Conservation (phyloP, 2,888 invertebrate species). For the Hipparchia semele region DNA sequence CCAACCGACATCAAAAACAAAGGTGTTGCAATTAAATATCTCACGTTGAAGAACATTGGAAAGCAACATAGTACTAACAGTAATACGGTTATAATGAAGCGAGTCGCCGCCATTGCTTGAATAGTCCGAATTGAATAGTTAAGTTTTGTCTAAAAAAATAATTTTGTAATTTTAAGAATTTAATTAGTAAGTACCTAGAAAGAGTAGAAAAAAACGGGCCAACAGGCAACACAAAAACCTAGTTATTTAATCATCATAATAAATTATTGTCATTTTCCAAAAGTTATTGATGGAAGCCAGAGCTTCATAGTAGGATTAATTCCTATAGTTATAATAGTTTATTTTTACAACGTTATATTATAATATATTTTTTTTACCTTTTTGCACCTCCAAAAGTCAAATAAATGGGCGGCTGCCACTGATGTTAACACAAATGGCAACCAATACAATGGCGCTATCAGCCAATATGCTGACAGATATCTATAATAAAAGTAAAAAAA, state of each 20-base stretch:
- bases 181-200: too few species aligned
- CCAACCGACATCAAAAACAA: slow-evolving; percentile 52
- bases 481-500: slow-evolving; percentile 43
- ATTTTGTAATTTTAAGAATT: too few species aligned
- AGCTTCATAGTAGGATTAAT: too few species aligned
- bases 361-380: slow-evolving; percentile 47
- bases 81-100: slow-evolving; percentile 44
- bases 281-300: too few species aligned
- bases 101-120: slow-evolving; percentile 61
- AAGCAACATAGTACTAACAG: slow-evolving; percentile 47
- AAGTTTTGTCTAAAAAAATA: slow-evolving; percentile 55
- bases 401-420: slow-evolving; percentile 50
- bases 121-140: slow-evolving; percentile 60
- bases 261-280: too few species aligned
- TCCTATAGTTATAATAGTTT: too few species aligned
- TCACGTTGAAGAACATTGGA: slow-evolving; percentile 45
- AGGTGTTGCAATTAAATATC: slow-evolving; percentile 59
- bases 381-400: slow-evolving; percentile 58
- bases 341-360: too few species aligned
- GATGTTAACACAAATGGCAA: slow-evolving; percentile 57
- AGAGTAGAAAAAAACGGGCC: too few species aligned
- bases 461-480: slow-evolving; percentile 63
- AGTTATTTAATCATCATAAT: too few species aligned
- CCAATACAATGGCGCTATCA: slow-evolving; percentile 68
- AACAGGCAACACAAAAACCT: too few species aligned